A percentile compares a stretch with the other conserved stretches of the same genome.
These are phyloP conservation scores for Acronicta alni DNA, from an alignment of 2,888 invertebrate genomes.

Conservation along the genomic window DNA sequence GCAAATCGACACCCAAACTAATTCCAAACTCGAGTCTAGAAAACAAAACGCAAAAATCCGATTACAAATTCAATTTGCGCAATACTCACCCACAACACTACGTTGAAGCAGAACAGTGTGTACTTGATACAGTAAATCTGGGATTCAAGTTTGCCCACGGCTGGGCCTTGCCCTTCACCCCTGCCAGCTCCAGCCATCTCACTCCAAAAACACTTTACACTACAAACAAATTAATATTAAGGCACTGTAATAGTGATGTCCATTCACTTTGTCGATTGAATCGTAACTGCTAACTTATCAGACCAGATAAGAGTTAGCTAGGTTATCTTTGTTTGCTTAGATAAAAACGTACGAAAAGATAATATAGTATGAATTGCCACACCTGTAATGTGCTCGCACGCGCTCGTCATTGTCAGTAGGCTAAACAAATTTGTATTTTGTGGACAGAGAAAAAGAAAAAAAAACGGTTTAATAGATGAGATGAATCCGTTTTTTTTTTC, in stretches of 20 bases:
- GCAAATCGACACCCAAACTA: constrained; percentile 29
- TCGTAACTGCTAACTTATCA: constrained; percentile 78
- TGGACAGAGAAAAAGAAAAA: too few species aligned
- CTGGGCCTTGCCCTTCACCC: constrained; percentile 85
- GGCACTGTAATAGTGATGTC: constrained; percentile 61
- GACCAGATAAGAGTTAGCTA: constrained; percentile 75
- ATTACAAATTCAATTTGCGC: constrained; percentile 51
- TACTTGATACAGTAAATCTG: constrained; percentile 95
- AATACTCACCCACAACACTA: constrained; percentile 93
- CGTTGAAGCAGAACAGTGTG: constrained; percentile 94
- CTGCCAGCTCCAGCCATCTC: constrained; percentile 89
- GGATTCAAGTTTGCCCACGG: constrained; percentile 91
- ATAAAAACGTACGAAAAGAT: constrained; percentile 82
- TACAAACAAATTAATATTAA: constrained; percentile 55
- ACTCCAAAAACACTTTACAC: constrained; percentile 65
- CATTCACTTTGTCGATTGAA: constrained; percentile 70
- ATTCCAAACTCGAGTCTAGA: constrained; percentile 49
- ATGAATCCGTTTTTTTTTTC: constrained; percentile 27
- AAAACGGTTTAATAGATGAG: constrained; percentile 13
- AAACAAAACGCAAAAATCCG: constrained; percentile 44
- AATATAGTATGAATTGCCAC: constrained; percentile 79
- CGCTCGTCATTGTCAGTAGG: constrained; percentile 44
- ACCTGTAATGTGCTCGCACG: constrained; percentile 69
- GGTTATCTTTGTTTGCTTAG: constrained; percentile 86
- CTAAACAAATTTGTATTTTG: constrained; percentile 31